A percentile compares a stretch with the other conserved stretches of the same genome.
Evolutionary conservation across 2,797 vertebrate genomes (phyloP).

Genomic region (Philypnodon macrostomus): DNA sequence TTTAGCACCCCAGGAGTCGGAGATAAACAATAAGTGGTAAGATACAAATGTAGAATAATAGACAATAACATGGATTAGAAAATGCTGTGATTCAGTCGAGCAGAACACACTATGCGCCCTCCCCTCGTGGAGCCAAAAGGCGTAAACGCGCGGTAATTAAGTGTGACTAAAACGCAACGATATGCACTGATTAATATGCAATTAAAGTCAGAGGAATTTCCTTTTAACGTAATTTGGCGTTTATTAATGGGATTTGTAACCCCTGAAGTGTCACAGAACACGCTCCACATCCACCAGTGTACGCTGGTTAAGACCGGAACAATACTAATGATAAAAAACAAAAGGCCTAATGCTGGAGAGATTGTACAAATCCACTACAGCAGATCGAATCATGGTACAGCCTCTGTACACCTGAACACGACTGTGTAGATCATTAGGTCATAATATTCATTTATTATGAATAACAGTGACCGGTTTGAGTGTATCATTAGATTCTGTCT

Average conservation of each 20-base stretch:
- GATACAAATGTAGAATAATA: constrained; percentile 14
- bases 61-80: constrained; percentile 45
- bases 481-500: too few species aligned
- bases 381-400: too few species aligned
- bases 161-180: constrained; percentile 79
- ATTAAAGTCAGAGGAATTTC: constrained; percentile 80
- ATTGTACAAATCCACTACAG: too few species aligned
- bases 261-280: constrained; percentile 75
- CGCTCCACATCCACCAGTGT: constrained; percentile 63
- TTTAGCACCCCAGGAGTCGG: too few species aligned
- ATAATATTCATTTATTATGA: too few species aligned
- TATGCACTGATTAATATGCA: constrained; percentile 81
- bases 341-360: too few species aligned
- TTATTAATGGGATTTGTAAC: constrained; percentile 82
- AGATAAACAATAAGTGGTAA: too few species aligned
- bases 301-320: constrained; percentile 6
- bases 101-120: constrained; percentile 40
- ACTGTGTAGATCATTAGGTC: too few species aligned
- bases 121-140: constrained; percentile 39
- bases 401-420: too few species aligned
- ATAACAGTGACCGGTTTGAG: too few species aligned
- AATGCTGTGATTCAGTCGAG: constrained; percentile 54
- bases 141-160: constrained; percentile 73
- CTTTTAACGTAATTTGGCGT: constrained; percentile 80
- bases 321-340: not conserved